Evolutionary conservation across 2,888 invertebrate genomes (phyloP).

Genomic region (Caenorhabditis sp.): DNA sequence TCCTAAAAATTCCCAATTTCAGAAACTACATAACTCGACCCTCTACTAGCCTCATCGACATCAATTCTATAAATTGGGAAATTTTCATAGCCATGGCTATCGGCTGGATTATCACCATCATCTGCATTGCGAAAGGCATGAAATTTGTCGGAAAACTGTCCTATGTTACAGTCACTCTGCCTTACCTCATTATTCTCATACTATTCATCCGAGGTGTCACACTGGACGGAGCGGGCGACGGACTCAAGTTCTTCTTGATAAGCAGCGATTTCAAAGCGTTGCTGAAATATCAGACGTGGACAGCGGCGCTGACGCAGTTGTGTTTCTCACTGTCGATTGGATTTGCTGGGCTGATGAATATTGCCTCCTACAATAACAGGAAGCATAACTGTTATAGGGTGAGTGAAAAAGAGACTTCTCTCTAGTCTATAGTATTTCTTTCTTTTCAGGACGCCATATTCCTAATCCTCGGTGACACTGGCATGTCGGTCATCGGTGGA

Average conservation of each 20-base stretch:
- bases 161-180: slow-evolving; percentile 65
- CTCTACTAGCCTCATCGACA: not conserved
- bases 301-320: slow-evolving; percentile 77
- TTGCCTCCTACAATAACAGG: slow-evolving; percentile 76
- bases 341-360: slow-evolving; percentile 76
- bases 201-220: slow-evolving; percentile 77
- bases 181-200: slow-evolving; percentile 62
- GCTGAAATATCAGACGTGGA: slow-evolving; percentile 74
- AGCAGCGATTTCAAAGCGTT: slow-evolving; percentile 72
- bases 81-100: slow-evolving; percentile 26
- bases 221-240: slow-evolving; percentile 71
- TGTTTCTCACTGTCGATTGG: slow-evolving; percentile 80
- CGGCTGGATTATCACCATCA: slow-evolving; percentile 17
- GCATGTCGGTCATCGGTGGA: slow-evolving; percentile 74
- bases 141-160: slow-evolving; percentile 44
- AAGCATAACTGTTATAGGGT: slow-evolving; percentile 76
- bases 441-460: slow-evolving; percentile 78
- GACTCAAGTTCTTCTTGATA: slow-evolving; percentile 70
- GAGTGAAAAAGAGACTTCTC: not conserved
- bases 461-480: slow-evolving; percentile 75
- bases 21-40: slow-evolving; percentile 4
- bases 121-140: slow-evolving; percentile 10
- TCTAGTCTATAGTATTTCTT: too few relatives aligned
- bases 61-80: slow-evolving; percentile 33
- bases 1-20: not conserved